Evolutionary conservation across 1,140 invertebrate species (phyloP).

Genomic region (Drosophila parvula): DNA sequence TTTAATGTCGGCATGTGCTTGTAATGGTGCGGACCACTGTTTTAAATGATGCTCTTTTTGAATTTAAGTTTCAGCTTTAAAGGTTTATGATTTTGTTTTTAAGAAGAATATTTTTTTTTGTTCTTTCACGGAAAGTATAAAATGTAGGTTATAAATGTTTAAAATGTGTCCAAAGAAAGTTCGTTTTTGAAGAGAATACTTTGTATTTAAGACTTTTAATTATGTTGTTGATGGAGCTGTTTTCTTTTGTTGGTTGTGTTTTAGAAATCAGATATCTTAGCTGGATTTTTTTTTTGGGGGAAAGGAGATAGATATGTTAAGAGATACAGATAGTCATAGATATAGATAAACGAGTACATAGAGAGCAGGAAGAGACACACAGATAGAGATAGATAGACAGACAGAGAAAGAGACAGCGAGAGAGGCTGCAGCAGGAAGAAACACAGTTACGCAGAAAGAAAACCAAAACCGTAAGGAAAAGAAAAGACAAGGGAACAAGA

Average conservation of each 20-base stretch:
- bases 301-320: slow-evolving; percentile 49
- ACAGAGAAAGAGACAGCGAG: slow-evolving; percentile 24
- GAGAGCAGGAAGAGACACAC: slow-evolving; percentile 17
- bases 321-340: slow-evolving; percentile 44
- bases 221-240: slow-evolving; percentile 39
- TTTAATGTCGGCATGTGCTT: no score
- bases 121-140: background rate
- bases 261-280: slow-evolving; percentile 44
- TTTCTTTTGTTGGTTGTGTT: slow-evolving; percentile 22
- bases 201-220: slow-evolving; percentile 9
- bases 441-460: slow-evolving; percentile 52
- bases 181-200: background rate
- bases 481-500: slow-evolving; percentile 26
- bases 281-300: slow-evolving; percentile 15
- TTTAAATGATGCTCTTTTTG: no score
- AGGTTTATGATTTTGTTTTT: background rate
- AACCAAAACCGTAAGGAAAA: slow-evolving; percentile 28
- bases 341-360: slow-evolving; percentile 29
- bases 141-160: background rate
- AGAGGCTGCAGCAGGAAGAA: slow-evolving; percentile 51
- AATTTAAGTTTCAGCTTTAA: no score
- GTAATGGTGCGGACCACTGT: no score
- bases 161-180: background rate
- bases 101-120: background rate
- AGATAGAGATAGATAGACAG: slow-evolving; percentile 22